Evolutionary conservation across 2,113 vertebrate species (phyloP).

Genomic region (Cinclus cinclus): DNA sequence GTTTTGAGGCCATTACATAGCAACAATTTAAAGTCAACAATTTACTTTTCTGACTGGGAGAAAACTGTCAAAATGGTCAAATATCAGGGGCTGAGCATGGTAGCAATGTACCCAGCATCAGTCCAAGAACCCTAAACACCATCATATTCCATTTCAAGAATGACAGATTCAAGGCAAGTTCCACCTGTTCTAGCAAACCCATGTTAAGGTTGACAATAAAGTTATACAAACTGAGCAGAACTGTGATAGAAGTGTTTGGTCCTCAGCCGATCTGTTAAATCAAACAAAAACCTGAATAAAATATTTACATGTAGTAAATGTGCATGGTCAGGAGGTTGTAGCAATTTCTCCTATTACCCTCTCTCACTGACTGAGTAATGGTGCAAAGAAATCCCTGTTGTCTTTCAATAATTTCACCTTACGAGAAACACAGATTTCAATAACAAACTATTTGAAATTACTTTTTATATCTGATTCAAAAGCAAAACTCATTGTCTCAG

Average conservation of each 20-base stretch:
- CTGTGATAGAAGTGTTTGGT: background rate
- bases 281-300: background rate
- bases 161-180: background rate
- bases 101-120: background rate
- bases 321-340: background rate
- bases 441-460: background rate
- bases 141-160: background rate
- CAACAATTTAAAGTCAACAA: background rate
- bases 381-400: background rate
- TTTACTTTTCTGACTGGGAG: background rate
- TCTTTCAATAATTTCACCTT: background rate
- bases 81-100: background rate
- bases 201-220: background rate
- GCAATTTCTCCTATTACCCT: background rate
- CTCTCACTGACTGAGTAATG: background rate
- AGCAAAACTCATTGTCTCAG: background rate
- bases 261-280: background rate
- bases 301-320: background rate
- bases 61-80: background rate
- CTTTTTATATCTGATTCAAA: background rate
- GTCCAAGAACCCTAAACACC: background rate
- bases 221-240: accelerated
- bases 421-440: background rate
- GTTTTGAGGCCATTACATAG: background rate
- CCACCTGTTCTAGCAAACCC: background rate